phyloP scores from a whole-genome alignment of 2,797 vertebrate genomes.

The Myotis pilosus region DNA sequence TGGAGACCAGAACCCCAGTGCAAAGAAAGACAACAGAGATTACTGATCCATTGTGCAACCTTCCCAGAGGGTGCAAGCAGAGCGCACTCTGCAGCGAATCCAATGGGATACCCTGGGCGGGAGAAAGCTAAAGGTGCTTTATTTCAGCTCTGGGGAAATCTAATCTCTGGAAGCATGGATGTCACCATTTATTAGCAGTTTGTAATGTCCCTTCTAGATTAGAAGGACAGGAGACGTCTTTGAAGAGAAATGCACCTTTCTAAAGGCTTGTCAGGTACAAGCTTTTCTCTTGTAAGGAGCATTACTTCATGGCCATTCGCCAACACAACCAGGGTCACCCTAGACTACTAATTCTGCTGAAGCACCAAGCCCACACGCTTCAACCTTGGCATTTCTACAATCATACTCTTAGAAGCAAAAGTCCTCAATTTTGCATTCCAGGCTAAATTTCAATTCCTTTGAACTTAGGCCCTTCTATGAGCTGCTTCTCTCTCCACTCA shows the following conservation, averaged over 20 bases:
- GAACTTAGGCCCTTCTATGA: conserved; percentile 5
- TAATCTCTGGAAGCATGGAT: not conserved
- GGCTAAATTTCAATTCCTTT: conserved; percentile 60
- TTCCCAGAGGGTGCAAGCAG: conserved; percentile 41
- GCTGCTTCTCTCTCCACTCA: conserved; percentile 42
- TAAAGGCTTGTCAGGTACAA: not conserved
- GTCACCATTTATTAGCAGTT: not conserved
- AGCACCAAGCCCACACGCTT: not conserved
- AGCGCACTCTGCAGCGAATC: conserved; percentile 16
- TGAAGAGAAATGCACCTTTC: not conserved
- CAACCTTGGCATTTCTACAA: not conserved
- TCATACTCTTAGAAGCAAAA: conserved; percentile 22
- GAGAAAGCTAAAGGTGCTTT: not conserved
- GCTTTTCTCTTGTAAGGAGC: not conserved
- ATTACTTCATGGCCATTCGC: not conserved
- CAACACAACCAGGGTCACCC: not conserved
- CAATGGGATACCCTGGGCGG: conserved; percentile 2
- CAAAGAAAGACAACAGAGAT: conserved; percentile 73
- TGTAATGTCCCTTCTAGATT: not conserved
- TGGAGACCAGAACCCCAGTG: conserved; percentile 69
- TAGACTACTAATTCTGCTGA: not conserved
- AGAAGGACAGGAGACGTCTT: not conserved
- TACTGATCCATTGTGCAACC: conserved; percentile 61
- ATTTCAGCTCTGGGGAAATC: not conserved
- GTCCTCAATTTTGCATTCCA: conserved; percentile 47